Evolutionary conservation across 2,797 vertebrate genomes (phyloP).

Genomic region (Varecia variegata): DNA sequence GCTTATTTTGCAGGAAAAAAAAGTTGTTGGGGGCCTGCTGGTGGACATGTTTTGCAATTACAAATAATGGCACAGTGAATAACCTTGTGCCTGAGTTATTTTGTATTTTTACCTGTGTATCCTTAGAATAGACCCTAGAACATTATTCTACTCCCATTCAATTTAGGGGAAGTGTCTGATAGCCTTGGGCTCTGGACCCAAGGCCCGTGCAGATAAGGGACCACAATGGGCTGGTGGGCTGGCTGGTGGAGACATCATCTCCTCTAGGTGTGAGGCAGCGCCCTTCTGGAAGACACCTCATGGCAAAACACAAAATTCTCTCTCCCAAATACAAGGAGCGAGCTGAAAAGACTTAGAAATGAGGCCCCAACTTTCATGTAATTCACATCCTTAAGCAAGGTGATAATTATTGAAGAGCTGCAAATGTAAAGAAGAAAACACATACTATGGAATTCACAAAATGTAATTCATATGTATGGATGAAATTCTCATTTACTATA

Average conservation of each 20-base stretch:
- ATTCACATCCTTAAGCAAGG: background rate
- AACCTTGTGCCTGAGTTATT: background rate
- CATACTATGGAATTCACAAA: background rate
- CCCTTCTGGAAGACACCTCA: background rate
- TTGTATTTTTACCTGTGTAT: background rate
- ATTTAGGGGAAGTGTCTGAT: background rate
- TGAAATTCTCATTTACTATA: background rate
- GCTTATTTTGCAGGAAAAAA: slow-evolving; percentile 19
- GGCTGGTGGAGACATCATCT: background rate
- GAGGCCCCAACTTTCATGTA: background rate
- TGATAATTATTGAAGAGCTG: background rate
- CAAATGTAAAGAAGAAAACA: background rate
- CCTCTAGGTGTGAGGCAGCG: background rate
- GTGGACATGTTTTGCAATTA: background rate
- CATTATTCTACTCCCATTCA: background rate
- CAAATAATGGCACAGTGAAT: background rate
- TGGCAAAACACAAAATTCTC: background rate
- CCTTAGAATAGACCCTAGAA: background rate
- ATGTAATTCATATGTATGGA: background rate
- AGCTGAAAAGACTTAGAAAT: background rate
- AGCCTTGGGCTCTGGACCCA: background rate
- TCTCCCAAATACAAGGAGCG: background rate
- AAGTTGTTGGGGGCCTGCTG: background rate
- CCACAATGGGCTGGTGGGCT: too few species aligned
- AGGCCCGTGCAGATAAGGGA: background rate